Evolutionary conservation across 2,113 vertebrate species (phyloP).

Genomic region (Rhinopomastus cyanomelas): DNA sequence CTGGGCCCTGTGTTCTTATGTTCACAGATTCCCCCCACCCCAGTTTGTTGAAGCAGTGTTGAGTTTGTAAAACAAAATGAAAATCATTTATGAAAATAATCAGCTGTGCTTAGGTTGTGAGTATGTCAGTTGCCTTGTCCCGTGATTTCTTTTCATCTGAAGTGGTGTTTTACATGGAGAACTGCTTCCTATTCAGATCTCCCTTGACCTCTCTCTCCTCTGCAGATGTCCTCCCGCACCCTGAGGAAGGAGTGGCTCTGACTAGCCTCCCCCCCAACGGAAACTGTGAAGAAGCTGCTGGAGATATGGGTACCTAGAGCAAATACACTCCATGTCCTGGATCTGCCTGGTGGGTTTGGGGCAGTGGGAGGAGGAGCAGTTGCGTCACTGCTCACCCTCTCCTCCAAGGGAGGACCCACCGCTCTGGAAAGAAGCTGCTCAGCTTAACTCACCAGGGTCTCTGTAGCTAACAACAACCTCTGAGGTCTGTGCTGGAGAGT

Average conservation of each 20-base stretch:
- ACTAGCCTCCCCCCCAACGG: conserved; percentile 59
- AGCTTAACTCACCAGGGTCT: neutral
- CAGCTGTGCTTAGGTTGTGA: neutral
- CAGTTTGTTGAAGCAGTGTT: neutral
- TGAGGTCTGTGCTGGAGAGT: neutral
- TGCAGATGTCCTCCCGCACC: conserved; percentile 43
- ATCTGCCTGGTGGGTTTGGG: neutral
- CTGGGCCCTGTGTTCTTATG: neutral
- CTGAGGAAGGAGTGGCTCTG: conserved; percentile 68
- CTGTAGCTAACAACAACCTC: neutral
- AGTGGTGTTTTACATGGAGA: neutral
- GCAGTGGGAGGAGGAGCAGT: neutral
- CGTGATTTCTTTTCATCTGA: neutral
- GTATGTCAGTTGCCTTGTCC: neutral
- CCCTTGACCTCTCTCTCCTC: neutral
- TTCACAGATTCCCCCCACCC: neutral
- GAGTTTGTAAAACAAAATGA: neutral
- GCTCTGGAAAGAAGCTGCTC: neutral
- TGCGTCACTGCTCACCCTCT: neutral
- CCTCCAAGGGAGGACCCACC: neutral
- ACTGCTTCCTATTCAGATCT: neutral
- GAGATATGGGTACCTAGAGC: neutral
- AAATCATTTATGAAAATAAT: neutral
- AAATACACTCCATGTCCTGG: neutral
- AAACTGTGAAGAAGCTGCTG: conserved; percentile 47